Base-by-base conservation (phyloP, 2,888 invertebrate species). In the Mythimna lalbum region DNA sequence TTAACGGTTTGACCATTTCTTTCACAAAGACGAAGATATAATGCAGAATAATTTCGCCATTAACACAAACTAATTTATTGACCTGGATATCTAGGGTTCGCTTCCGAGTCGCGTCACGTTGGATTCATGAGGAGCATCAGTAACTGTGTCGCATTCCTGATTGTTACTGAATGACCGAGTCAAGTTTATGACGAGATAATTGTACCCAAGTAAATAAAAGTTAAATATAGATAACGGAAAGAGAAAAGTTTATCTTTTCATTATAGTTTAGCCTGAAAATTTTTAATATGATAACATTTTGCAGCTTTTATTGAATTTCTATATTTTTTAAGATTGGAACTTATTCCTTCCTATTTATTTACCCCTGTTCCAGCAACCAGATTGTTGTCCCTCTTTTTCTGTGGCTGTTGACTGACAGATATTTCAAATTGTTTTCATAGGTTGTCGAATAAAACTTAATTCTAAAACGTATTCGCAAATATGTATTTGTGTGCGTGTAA, bases 51-150 rank as follows among this genome's bases (percentile, higher is more conserved):
- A 59, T 43, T 17, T 36, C 9, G 52, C 31, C 12, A 57, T 60
- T 36, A 50, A 55, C 31, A 43, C 27, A 36, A 62, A 72, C 39
- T 71, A 78, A 57, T 71, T 19, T 21, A 33, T 59, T 65, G 64
- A 65, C 57, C 64, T 59, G 57, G 39, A 61, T 65, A 27, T 53
- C 17, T 17, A 4, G 1, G 4, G 23, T 47, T 23, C 39, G 3
- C 10, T 78, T 57, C 52, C 61, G 47, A 64, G 63, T 71, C 39
- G 21, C 47, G 43, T 60, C 49, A 56, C 47, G 43, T 47, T 23
- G 23, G 71, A 49, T 47, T 50, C 36, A 64, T 77, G 55, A 52
- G 56, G 36, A 52, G 19, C 33, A 62, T 77, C 47, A 61, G 72
- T 62, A 61, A 64, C 52, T n/a, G 17, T 64, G 31, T 62, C 57